Evolutionary conservation across 2,113 vertebrate genomes (phyloP), one percentile per base, ranked within the genome.

Genomic region (Odontophorus gujanensis): DNA sequence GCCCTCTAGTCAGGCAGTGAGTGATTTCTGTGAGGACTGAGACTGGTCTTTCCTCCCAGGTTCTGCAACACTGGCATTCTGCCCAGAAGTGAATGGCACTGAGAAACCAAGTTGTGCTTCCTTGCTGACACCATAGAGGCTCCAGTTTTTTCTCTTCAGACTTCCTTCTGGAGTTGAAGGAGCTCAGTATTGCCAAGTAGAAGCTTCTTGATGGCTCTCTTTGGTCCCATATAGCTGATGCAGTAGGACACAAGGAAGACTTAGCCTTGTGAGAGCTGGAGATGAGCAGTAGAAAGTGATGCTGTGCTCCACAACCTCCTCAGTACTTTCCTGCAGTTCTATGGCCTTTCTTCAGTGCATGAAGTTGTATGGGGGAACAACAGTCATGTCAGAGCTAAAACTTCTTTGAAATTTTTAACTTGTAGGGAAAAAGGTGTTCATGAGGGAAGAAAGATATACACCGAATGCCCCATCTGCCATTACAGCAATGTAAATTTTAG

Each of bases 341-440:
- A 63, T 78, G 74, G 69, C 25, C 42, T 48, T 30, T 15, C 38
- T 53, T 73, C 65, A 68, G 48, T 59, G 55, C 25, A 7, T 90
- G 94, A 42, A 75, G 20, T 58, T 66, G 18, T 4, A 0, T 17
- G 38, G 19, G 34, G 69, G 87, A 26, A 62, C 59, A 85, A 48
- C 17, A 58, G 34, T 42, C 58, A 26, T 69, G 86, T 95, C 47
- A 71, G 86, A 71, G 87, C 57, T 88, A 87, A 96, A 91, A 40
- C 91, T 82, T 87, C 50, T 92, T 94, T 92, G 82, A 86, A 94
- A 91, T 67, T 40, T 32, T 40, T 79, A 55, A 21, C 58, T 85
- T 72, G 10, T 81, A 72, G n/a, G 30, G 58, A 55, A 42, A 72
- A 73, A 88, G 80, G 5, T 34, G 24, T 53, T 74, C 9, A 11